Base-by-base conservation (phyloP, 2,113 vertebrate genomes). In the Ailuropoda melanoleuca region DNA sequence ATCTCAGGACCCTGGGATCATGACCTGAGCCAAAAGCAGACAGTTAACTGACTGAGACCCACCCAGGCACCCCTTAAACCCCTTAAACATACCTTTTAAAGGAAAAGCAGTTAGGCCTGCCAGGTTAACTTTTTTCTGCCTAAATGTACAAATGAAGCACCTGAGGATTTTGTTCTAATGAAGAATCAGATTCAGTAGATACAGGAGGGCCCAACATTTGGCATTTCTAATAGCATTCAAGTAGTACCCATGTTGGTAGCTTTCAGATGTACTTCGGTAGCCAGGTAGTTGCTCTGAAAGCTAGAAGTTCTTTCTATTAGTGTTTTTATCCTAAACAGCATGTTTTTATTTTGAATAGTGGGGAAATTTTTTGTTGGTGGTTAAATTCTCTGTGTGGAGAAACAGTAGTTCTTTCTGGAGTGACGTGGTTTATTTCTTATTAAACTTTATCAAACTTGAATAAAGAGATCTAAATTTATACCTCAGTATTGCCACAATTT, bases 71-170 rank as follows among this genome's bases (percentile, higher is more conserved):
- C 62, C 62, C 6, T 66, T 34, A 64, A 58, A 34, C 62, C 13
- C 62, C 6, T 64, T 66, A 31, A 34, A 31, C 62, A 66, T 31
- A 66, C 56, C 46, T 88, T 92, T 92, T 66, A 58, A 89, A 58
- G 66, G 46, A 83, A 89, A 88, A 89, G 48, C 56, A 83, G 15
- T 74, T 81, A 78, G 37, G 17, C 37, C 66, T 93, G 18, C 37
- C 88, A 37, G 64, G 46, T 89, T 86, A 91, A 50, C 23, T 74
- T 96, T 93, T 55, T 93, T 84, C 48, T 96, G 66, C 6, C 21
- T 31, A 66, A 58, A 80, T 64, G 46, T 62, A 31, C 53, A 85
- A 78, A 58, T 86, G 80, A 39, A 55, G 12, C 58, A 85, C 80
- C 13, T 70, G 50, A 21, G 26, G 21, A 60, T 84, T 4, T 90